A percentile compares a stretch with the other conserved stretches of the same genome.
Evolutionary conservation across 2,888 invertebrate genomes (phyloP).

Genomic region (Temnothorax unifasciatus): DNA sequence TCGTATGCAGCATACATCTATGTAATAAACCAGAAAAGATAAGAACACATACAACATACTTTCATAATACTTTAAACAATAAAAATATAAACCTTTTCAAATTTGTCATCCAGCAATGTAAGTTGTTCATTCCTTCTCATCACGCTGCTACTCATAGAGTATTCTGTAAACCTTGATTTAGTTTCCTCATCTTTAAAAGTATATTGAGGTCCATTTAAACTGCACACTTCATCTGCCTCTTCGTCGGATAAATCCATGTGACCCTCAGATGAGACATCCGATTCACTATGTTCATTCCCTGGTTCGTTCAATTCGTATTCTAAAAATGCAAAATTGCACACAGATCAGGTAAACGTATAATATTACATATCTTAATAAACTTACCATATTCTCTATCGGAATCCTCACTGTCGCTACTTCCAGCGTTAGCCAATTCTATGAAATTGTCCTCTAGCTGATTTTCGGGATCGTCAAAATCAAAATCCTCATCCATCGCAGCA

Average conservation of each 20-base stretch:
- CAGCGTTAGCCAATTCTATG: constrained; percentile 92
- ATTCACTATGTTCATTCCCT: constrained; percentile 86
- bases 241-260: constrained; percentile 76
- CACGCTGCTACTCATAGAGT: constrained; percentile 97
- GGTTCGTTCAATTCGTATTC: constrained; percentile 84
- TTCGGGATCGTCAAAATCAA: constrained; percentile 93
- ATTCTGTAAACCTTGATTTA: constrained; percentile 95
- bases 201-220: constrained; percentile 86
- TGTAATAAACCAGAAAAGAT: constrained; percentile 66
- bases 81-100: constrained; percentile 90
- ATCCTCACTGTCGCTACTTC: constrained; percentile 84
- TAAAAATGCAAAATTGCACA: constrained; percentile 42
- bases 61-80: not conserved
- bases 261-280: constrained; percentile 80
- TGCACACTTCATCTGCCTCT: constrained; percentile 85
- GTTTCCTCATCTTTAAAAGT: constrained; percentile 91
- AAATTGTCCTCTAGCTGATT: constrained; percentile 97
- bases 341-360: constrained; percentile 22
- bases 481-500: constrained; percentile 97
- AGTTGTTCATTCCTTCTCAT: constrained; percentile 94
- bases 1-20: constrained; percentile 94
- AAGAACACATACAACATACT: constrained; percentile 20
- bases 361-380: not conserved
- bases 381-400: constrained; percentile 82
- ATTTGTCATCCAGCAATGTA: constrained; percentile 93